Evolutionary conservation across 2,797 vertebrate species (phyloP).

Genomic region (Cetoscarus ocellatus): DNA sequence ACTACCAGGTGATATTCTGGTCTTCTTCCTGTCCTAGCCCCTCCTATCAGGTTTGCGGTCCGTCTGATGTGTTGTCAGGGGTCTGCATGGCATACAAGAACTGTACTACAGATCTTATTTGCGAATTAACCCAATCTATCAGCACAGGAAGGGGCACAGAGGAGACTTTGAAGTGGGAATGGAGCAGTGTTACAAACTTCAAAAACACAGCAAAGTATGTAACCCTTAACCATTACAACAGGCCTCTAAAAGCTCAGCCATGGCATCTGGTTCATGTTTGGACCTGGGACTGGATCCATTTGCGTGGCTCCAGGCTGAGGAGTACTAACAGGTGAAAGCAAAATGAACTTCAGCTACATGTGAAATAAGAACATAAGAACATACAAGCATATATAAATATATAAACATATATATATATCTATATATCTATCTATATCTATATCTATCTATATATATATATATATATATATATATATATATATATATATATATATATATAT

Average conservation of each 20-base stretch:
- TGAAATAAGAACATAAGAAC: slow-evolving; percentile 41
- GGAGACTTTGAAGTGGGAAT: slow-evolving; percentile 64
- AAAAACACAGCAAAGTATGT: slow-evolving; percentile 56
- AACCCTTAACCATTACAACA: slow-evolving; percentile 63
- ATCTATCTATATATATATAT: too few species aligned
- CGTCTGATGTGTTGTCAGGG: slow-evolving; percentile 47
- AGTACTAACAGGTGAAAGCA: slow-evolving; percentile 52
- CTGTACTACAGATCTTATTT: slow-evolving; percentile 51
- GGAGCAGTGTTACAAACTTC: slow-evolving; percentile 50
- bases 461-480: too few species aligned
- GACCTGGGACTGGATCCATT: slow-evolving; percentile 56
- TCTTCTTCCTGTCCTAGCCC: slow-evolving; percentile 17
- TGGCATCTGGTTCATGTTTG: slow-evolving; percentile 66
- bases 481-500: too few species aligned
- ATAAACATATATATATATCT: too few species aligned
- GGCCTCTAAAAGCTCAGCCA: slow-evolving; percentile 53
- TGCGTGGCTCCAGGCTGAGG: slow-evolving; percentile 44
- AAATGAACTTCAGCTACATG: slow-evolving; percentile 16
- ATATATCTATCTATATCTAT: too few species aligned
- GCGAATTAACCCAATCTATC: slow-evolving; percentile 57
- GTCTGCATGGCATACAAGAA: slow-evolving; percentile 25
- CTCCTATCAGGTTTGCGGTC: slow-evolving; percentile 33
- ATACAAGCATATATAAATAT: too few species aligned
- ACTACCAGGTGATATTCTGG: slow-evolving; percentile 61
- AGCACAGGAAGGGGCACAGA: slow-evolving; percentile 42